These are phyloP conservation scores for Cheilosia variabilis DNA, from an alignment of 2,888 invertebrate genomes.

Conservation along the genomic window DNA sequence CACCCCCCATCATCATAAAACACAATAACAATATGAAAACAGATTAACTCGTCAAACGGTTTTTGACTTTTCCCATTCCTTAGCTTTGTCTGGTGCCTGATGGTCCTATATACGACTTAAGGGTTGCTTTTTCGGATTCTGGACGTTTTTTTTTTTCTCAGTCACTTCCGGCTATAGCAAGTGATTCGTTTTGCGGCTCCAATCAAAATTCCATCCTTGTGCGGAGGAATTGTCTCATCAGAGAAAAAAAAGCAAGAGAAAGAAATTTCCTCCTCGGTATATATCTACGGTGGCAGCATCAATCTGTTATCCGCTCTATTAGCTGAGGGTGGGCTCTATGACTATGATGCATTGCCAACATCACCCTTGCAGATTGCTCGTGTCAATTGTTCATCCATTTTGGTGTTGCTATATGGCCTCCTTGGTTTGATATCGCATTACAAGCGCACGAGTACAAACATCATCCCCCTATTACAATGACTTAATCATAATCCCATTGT, in stretches of 20 bases:
- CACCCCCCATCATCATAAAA: slow-evolving; percentile 62
- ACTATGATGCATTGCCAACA: slow-evolving; percentile 66
- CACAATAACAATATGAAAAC: slow-evolving; percentile 76
- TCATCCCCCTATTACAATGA: slow-evolving; percentile 78
- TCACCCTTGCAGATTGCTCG: slow-evolving; percentile 64
- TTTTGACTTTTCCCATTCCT: slow-evolving; percentile 73
- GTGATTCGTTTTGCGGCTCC: slow-evolving; percentile 76
- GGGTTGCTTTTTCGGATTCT: slow-evolving; percentile 49
- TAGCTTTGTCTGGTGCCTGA: neutral
- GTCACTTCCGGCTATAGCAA: slow-evolving; percentile 59
- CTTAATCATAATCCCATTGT: slow-evolving; percentile 79
- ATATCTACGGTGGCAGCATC: slow-evolving; percentile 51
- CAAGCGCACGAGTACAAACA: slow-evolving; percentile 60
- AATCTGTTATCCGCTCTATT: slow-evolving; percentile 76
- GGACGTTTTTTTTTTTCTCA: slow-evolving; percentile 3
- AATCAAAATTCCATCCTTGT: slow-evolving; percentile 75
- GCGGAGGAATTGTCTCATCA: slow-evolving; percentile 16
- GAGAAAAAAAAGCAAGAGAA: neutral
- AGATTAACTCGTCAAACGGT: slow-evolving; percentile 77
- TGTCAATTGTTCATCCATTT: slow-evolving; percentile 67
- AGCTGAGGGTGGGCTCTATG: slow-evolving; percentile 65
- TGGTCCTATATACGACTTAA: neutral
- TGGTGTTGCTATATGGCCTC: slow-evolving; percentile 33
- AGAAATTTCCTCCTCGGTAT: slow-evolving; percentile 40
- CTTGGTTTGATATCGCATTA: slow-evolving; percentile 53